Evolutionary conservation across 1,140 invertebrate species (phyloP), one percentile per base, ranked within the genome.

Genomic region (Trachymyrmex septentrionalis): DNA sequence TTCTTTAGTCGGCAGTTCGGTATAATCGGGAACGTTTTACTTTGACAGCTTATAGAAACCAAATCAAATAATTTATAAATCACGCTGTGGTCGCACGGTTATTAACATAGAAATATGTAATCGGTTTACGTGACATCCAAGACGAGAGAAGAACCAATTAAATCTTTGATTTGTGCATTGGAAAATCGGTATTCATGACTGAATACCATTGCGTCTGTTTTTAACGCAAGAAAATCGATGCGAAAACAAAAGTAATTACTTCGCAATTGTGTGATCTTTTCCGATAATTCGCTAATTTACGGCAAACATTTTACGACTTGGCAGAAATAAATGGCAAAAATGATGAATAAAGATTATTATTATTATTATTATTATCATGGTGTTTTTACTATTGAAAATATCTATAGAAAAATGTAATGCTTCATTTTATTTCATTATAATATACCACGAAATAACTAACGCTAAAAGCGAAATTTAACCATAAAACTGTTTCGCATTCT

Each of bases 51-150:
- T 69, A n/a, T 84, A 75, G 72, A 84, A 84, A 73, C 38, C 24
- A 57, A 67, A 80, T 27, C 63, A 63, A 84, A 84, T 84, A 84
- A 84, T 84, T 84, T 75, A 61, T 67, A 67, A 67, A 67, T 67
- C 44, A 67, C 38, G 67, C 24, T 44, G 21, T 1, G 38, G 21
- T 72, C 69, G 53, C 80, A 73, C 67, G 80, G 80, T 73, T 84
- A 84, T 84, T 84, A 84, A 84, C 38, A 72, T 27, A 30, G 67
- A 71, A 84, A 82, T 73, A 27, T 59, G 55, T 84, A 84, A 84
- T 84, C 80, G 80, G 80, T 84, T 84, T 84, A 84, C 19, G 38
- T 57, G 80, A 84, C 80, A 69, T 16, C 12, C 27, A 21, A 50
- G 44, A 53, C 53, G 30, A 50, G 55, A 72, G 38, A 19, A 16